Conservation (phyloP, 2,888 invertebrate genomes). For the Temnothorax rugatulus region DNA sequence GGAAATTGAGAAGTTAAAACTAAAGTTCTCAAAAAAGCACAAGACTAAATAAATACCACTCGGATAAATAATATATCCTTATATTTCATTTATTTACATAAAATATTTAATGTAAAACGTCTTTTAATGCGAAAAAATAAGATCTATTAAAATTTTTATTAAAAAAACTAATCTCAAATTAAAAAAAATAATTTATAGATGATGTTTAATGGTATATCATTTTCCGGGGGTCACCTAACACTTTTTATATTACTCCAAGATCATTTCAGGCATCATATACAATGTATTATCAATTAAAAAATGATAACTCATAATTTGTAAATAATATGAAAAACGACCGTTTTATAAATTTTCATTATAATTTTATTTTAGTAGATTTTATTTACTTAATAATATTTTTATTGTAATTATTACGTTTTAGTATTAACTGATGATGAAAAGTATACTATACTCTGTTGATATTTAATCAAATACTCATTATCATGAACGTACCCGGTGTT, state of each 20-base stretch:
- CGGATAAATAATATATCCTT: not conserved
- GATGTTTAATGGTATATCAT: not conserved
- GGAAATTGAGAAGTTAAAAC: not conserved
- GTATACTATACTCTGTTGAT: not conserved
- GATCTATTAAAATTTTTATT: not conserved
- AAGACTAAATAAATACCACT: not conserved
- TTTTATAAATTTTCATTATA: not conserved
- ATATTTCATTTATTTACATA: not conserved
- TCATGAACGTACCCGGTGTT: not conserved
- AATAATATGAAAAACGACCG: not conserved
- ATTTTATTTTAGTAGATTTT: not conserved
- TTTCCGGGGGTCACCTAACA: not conserved
- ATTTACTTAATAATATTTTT: slow-evolving; percentile 18
- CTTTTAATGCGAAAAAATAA: not conserved
- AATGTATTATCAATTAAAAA: not conserved
- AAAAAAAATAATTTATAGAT: not conserved
- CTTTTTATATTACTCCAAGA: not conserved
- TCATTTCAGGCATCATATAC: not conserved
- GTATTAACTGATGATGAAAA: not conserved
- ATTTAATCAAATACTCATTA: slow-evolving; percentile 26
- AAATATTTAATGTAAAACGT: not conserved
- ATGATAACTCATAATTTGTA: not conserved
- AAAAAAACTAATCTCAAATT: not conserved
- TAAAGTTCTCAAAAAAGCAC: not conserved
- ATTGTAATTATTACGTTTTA: slow-evolving; percentile 3